phyloP scores from a whole-genome alignment of 2,888 invertebrate genomes.

The Eurois occulta region DNA sequence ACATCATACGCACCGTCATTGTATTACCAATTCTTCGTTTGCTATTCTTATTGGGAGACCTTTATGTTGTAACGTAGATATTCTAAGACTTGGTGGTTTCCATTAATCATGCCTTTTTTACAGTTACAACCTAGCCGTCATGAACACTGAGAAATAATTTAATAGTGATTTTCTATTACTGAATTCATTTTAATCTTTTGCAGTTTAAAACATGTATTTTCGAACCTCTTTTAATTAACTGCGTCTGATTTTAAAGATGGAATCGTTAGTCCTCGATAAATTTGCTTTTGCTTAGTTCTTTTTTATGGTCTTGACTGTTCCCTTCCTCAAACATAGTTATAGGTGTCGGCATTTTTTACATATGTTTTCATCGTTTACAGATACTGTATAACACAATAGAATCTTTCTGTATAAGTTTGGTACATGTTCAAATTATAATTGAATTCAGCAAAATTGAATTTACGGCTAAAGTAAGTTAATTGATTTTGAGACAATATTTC shows the following conservation, averaged over 20 bases:
- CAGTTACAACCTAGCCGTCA: neutral
- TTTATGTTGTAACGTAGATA: neutral
- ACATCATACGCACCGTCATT: neutral
- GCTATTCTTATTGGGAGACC: neutral
- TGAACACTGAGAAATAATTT: neutral
- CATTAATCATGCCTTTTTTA: neutral
- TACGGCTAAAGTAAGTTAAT: neutral
- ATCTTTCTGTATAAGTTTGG: neutral
- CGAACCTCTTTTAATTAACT: no score
- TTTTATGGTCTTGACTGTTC: neutral
- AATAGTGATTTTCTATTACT: neutral
- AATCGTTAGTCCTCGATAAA: no score
- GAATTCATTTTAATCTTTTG: neutral
- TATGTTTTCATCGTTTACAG: neutral
- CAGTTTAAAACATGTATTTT: neutral
- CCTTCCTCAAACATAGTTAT: neutral
- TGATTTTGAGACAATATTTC: neutral
- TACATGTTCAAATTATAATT: neutral
- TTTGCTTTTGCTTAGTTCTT: neutral
- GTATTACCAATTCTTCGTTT: neutral
- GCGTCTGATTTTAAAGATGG: neutral
- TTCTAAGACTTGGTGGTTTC: neutral
- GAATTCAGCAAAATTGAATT: constrained; percentile 14
- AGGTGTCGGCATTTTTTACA: neutral
- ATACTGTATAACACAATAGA: neutral